Evolutionary conservation across 2,797 vertebrate genomes (phyloP), one percentile per base, ranked within the genome.

Genomic region (Buceros bicornis): DNA sequence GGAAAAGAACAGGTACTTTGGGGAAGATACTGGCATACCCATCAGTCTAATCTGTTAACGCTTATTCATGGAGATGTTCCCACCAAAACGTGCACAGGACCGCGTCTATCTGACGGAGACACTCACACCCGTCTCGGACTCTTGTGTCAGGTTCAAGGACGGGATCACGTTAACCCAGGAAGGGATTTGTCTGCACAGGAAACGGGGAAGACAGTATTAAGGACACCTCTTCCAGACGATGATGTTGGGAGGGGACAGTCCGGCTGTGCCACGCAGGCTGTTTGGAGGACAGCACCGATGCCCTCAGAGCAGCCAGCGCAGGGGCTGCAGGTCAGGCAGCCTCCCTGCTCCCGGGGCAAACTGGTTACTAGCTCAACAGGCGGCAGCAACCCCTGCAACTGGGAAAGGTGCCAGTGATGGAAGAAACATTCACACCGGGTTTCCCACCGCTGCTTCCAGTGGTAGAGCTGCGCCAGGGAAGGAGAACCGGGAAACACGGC

Each of bases 211-310:
- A 70, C 80, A 78, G 37, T 31, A 54, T 24, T 42, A 84, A 73
- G 43, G 37, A 33, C 73, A 80, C 29, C 35, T 80, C 40, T 77
- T 78, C 35, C 71, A 87, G 78, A 22, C 1, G 9, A 40, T 22
- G 56, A 22, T n/a, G 48, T 16, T 61, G 47, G 0, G 1, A 51
- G 33, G 58, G 28, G 54, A 62, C 5, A 11, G 0, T 0, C 56
- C 29, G 79, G 29, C 57, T 78, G 78, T 78, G 69, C 61, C 48
- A 25, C 0, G 1, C 6, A 29, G 33, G 26, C 53, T 1, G 2
- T 54, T 57, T 42, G 13, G 61, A 48, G 13, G 33, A 21, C 0
- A 16, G 16, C 5, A 66, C 37, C 58, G 33, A 4, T 69, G 51
- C 37, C 12, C 61, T 54, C 11, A 22, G 71, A 85, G 71, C 71